Evolutionary conservation across 2,888 invertebrate genomes (phyloP).

Genomic region (Lycophotia porphyrea): DNA sequence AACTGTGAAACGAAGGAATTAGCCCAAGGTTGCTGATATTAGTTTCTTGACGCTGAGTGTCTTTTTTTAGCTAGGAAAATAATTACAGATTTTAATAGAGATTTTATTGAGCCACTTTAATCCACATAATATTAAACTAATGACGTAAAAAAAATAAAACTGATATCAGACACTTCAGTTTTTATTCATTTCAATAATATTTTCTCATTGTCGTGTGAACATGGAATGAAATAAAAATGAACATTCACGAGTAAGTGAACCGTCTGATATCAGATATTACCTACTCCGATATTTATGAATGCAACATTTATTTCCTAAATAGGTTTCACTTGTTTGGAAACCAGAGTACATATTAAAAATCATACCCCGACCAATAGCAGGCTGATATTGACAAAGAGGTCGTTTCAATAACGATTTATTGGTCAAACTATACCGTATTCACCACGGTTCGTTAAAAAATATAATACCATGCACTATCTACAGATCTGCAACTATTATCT

Average conservation of each 20-base stretch:
- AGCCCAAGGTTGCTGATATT: conserved; percentile 29
- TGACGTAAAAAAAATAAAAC: not conserved
- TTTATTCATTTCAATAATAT: not conserved
- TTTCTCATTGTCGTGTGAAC: not conserved
- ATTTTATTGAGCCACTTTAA: not conserved
- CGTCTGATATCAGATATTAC: not conserved
- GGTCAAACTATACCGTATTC: conserved; percentile 4
- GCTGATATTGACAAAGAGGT: conserved; percentile 53
- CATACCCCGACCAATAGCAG: not conserved
- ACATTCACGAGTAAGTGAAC: conserved; percentile 2
- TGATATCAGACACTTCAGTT: not conserved
- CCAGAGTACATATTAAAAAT: not conserved
- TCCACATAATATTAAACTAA: not conserved
- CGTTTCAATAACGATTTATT: conserved; percentile 59
- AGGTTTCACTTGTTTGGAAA: not conserved
- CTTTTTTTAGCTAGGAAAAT: not conserved
- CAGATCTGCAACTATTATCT: conserved; percentile 25
- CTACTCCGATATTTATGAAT: not conserved
- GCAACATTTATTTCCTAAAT: not conserved
- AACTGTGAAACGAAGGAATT: conserved; percentile 21
- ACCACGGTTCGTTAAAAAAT: conserved; percentile 4
- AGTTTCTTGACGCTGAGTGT: conserved; percentile 13
- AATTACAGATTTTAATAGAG: not conserved
- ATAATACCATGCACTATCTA: conserved; percentile 25
- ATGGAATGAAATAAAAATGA: not conserved